Evolutionary conservation across 2,797 vertebrate species (phyloP), one percentile per base, ranked within the genome.

Genomic region (Coranthus polyacanthus): DNA sequence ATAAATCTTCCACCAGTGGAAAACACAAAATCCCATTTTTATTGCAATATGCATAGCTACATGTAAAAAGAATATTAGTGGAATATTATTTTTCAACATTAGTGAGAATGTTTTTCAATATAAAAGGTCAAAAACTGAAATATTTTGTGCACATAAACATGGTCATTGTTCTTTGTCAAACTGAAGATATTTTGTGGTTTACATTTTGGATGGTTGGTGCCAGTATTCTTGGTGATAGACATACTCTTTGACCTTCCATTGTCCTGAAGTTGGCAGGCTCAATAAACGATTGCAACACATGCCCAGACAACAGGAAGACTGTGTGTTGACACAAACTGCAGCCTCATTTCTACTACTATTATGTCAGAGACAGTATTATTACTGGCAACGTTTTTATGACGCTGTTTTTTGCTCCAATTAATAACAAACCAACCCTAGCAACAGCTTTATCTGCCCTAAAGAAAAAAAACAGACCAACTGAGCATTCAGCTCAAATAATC

Each of bases 231-330:
- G 34, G 6, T 21, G 32, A 53, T 7, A 43, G 41, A 15, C 17
- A 1, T 29, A 56, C 47, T 29, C 62, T 81, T 53, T 85, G 58
- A 86, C 79, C 71, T 72, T 65, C 68, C 50, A 80, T 83, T 86
- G 77, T 87, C 78, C 71, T 71, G 55, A 68, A 68, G 52, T 61
- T 63, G 46, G 69, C 64, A 69, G 71, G 43, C 68, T 44, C 49
- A 58, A 68, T 62, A 34, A 50, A 64, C 53, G 70, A 37, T 32
- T 9, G 34, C 43, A 24, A 16, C 29, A 52, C 32, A 37, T 21
- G 16, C 38, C 12, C 47, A 29, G 41, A 59, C 52, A 57, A 65
- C 54, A 65, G 68, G 62, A 68, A 68, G 20, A 20, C 2, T 5
- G 34, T 36, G 24, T 26, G 24, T 26, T 26, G 24, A 58, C 17